phyloP scores from a whole-genome alignment of 2,888 invertebrate genomes.

The Nemoura dubitans region DNA sequence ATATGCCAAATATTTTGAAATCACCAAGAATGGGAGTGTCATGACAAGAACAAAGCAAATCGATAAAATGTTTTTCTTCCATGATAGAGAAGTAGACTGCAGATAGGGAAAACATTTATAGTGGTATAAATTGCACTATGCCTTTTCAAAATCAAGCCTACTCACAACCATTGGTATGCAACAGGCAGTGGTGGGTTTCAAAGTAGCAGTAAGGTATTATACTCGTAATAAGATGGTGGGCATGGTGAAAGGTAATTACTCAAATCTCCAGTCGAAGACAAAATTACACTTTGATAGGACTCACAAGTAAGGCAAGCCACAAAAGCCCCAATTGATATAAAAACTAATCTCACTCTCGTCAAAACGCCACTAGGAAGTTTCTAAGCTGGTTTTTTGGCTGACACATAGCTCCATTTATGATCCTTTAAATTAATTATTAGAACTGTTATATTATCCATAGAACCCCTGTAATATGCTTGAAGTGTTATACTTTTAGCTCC shows the following conservation, averaged over 20 bases:
- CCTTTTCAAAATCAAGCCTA: too few relatives aligned
- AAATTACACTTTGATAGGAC: neutral
- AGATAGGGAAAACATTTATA: too few relatives aligned
- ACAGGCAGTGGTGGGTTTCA: too few relatives aligned
- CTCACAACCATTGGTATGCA: too few relatives aligned
- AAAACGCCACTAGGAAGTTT: neutral
- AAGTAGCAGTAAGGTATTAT: too few relatives aligned
- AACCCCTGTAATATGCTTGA: slow-evolving; percentile 91
- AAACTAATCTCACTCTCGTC: neutral
- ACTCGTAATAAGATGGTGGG: too few relatives aligned
- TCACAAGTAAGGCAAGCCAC: neutral
- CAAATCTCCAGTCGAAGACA: neutral
- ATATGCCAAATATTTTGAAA: neutral
- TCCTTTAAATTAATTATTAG: slow-evolving; percentile 65
- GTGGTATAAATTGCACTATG: too few relatives aligned
- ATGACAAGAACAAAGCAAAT: too few relatives aligned
- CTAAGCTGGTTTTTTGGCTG: slow-evolving; percentile 40
- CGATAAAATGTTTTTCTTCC: too few relatives aligned
- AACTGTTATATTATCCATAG: slow-evolving; percentile 95
- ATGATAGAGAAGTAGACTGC: too few relatives aligned
- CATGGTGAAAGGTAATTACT: too few relatives aligned
- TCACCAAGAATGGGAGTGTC: too few relatives aligned
- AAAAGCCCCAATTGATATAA: slow-evolving; percentile 27
- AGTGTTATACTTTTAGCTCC: slow-evolving; percentile 92
- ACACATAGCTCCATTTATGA: slow-evolving; percentile 47